Evolutionary conservation across 2,797 vertebrate species (phyloP), one percentile per base, ranked within the genome.

Genomic region (Pachyuromys duprasi): DNA sequence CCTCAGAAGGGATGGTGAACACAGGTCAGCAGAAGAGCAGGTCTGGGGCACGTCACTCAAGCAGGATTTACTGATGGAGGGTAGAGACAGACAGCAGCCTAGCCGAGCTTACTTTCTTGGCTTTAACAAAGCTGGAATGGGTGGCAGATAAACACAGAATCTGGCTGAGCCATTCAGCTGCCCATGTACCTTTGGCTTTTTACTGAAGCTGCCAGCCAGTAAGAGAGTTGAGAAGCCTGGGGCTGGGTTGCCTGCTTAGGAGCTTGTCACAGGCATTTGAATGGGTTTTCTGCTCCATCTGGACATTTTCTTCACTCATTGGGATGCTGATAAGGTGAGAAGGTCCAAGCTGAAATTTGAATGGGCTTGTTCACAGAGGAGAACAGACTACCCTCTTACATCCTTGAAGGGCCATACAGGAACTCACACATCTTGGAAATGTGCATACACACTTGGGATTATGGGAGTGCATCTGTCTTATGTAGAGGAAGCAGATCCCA

Each of bases 21-120:
- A 7, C 11, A 20, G 14, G 1, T 63, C 1, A 24, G 63, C 13
- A 57, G n/a, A 36, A 2, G 13, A 6, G 26, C 31, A 39, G 31
- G 13, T 1, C 0, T 22, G 8, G 39, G 39, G 1, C 0, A 0
- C 8, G 33, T 33, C 45, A 49, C 75, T 42, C n/a, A 80, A 8
- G 3, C 8, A 28, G 15, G 49, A n/a, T 8, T 9, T 2, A 20
- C 26, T 75, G 20, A 36, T 0, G 18, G 22, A 87, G 13, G 33
- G 5, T 7, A 31, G 39, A 53, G 8, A 22, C 31, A 1, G 45
- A 49, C 13, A 57, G 2, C 8, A 81, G 12, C 13, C 62, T 24
- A 12, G 36, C 17, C 4, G 13, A 22, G 31, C 1, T 31, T 62
- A 69, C 28, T 1, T 13, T 0, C 49, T 31, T 18, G 49, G 65